These are phyloP conservation scores for Knipowitschia caucasica DNA, from an alignment of 2,797 vertebrate species.

Conservation along the genomic window DNA sequence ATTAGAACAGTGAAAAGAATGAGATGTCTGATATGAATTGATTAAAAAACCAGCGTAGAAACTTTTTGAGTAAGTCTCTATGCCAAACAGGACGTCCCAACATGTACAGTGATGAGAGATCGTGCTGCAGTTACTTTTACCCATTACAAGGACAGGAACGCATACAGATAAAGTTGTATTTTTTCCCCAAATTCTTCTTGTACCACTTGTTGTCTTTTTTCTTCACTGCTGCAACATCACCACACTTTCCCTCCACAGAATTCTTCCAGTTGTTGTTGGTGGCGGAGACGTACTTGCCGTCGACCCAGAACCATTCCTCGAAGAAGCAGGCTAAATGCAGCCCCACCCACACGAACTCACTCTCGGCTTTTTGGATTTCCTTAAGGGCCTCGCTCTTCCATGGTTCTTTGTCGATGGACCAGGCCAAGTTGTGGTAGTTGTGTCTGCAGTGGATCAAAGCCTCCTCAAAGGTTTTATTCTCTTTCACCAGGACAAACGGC, in stretches of 20 bases:
- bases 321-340: constrained; percentile 30
- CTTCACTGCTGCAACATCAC: constrained; percentile 22
- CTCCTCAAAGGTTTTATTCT: neutral
- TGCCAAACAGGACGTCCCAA: too few species aligned
- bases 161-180: constrained; percentile 36
- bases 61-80: too few species aligned
- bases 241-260: too few species aligned
- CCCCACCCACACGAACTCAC: neutral
- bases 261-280: neutral
- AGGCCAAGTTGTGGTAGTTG: neutral
- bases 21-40: too few species aligned
- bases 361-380: neutral
- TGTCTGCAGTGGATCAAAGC: neutral
- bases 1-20: too few species aligned
- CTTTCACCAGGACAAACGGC: constrained; percentile 3
- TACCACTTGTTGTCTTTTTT: fast-evolving
- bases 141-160: too few species aligned
- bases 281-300: fast-evolving
- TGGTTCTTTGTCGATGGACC: neutral
- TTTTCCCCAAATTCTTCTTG: fast-evolving
- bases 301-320: constrained; percentile 38
- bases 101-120: too few species aligned
- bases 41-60: too few species aligned
- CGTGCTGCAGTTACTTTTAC: too few species aligned
- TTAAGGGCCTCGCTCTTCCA: neutral